A percentile compares a stretch with the other conserved stretches of the same genome.
Evolutionary conservation across 2,888 invertebrate species (phyloP).

Genomic region (Chorisops tibialis): DNA sequence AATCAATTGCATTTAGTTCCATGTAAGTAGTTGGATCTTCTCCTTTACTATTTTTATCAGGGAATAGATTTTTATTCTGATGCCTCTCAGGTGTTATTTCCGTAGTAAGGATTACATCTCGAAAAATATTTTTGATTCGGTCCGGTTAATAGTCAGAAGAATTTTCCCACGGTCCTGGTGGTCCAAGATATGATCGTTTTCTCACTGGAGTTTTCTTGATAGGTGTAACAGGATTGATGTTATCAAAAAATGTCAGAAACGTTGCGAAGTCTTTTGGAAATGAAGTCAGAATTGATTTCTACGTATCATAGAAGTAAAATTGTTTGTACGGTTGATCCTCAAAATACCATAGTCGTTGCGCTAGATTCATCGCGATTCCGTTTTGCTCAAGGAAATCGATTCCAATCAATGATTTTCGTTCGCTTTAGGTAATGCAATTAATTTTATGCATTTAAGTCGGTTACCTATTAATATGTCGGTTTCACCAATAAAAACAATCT

Average conservation of each 20-base stretch:
- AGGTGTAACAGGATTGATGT: background rate
- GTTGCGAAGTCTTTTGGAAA: background rate
- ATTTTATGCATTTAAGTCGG: constrained; percentile 7
- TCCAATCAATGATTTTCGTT: constrained; percentile 19
- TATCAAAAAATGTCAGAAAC: background rate
- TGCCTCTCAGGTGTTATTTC: too few relatives aligned
- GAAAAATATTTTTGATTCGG: too few relatives aligned
- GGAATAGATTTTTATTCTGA: too few relatives aligned
- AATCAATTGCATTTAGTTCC: too few relatives aligned
- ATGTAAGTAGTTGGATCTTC: too few relatives aligned
- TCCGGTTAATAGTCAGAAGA: too few relatives aligned
- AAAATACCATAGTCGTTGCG: background rate
- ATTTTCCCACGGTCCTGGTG: too few relatives aligned
- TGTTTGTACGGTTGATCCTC: background rate
- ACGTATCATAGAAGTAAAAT: background rate
- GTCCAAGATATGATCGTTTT: too few relatives aligned
- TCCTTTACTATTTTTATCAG: too few relatives aligned
- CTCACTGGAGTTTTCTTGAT: background rate
- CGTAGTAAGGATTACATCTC: too few relatives aligned
- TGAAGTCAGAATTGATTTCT: background rate
- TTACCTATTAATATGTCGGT: constrained; percentile 18
- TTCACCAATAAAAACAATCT: constrained; percentile 1
- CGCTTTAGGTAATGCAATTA: constrained; percentile 7
- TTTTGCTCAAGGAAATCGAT: constrained; percentile 23
- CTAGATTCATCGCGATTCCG: background rate